These are phyloP conservation scores for Drosophila micromelanica DNA, from an alignment of 1,140 invertebrate species.

Conservation along the genomic window DNA sequence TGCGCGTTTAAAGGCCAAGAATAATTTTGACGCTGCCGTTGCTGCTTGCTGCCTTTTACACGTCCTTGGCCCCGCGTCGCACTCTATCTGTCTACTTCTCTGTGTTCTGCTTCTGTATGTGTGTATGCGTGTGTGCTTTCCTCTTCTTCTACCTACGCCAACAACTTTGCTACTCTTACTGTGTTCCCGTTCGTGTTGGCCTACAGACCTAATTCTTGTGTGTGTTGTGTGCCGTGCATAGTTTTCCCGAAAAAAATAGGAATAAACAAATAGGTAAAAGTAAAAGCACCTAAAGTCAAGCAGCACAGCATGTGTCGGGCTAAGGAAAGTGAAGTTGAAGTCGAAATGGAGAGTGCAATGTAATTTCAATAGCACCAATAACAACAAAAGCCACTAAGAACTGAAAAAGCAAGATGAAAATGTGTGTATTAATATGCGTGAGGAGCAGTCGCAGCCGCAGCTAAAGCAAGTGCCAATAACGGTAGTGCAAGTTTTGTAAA, in stretches of 20 bases:
- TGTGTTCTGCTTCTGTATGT: neutral
- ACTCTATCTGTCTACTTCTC: conserved; percentile 38
- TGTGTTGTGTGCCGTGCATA: conserved; percentile 68
- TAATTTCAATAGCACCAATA: conserved; percentile 26
- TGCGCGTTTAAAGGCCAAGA: conserved; percentile 82
- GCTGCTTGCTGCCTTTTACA: conserved; percentile 49
- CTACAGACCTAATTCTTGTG: conserved; percentile 83
- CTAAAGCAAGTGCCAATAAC: conserved; percentile 32
- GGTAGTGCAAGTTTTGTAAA: conserved; percentile 62
- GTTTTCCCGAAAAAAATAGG: conserved; percentile 71
- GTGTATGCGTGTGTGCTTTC: conserved; percentile 58
- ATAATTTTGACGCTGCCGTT: conserved; percentile 60
- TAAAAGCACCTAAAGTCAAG: conserved; percentile 45
- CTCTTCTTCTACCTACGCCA: conserved; percentile 81
- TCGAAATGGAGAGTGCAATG: conserved; percentile 33
- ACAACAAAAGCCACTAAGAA: conserved; percentile 32
- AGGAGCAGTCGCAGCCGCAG: conserved; percentile 4
- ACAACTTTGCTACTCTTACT: conserved; percentile 74
- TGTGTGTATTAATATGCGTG: conserved; percentile 43
- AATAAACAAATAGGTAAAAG: conserved; percentile 57
- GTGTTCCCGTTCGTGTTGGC: conserved; percentile 80
- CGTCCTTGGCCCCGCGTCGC: conserved; percentile 67
- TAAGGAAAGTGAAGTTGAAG: conserved; percentile 39
- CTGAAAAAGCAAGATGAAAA: conserved; percentile 43
- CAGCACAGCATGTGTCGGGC: conserved; percentile 14